A percentile compares a stretch with the other conserved stretches of the same genome.
Evolutionary conservation across 2,888 invertebrate genomes (phyloP).

Genomic region (Bimastos eiseni): DNA sequence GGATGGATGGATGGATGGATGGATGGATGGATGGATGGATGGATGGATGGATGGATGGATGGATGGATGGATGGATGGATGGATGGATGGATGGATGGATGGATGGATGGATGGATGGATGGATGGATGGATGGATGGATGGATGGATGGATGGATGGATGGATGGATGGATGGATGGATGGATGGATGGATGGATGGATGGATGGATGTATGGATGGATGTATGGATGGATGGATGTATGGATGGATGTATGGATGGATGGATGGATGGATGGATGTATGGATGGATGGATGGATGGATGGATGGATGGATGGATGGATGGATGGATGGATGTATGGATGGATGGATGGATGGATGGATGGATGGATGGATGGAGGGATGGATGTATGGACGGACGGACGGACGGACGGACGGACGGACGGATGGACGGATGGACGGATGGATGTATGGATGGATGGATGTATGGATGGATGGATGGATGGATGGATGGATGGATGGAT

Average conservation of each 20-base stretch:
- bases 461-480: no score
- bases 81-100: no score
- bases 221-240: neutral
- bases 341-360: slow-evolving; percentile 13
- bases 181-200: neutral
- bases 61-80: no score
- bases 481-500: no score
- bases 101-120: no score
- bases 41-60: no score
- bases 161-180: no score
- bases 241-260: neutral
- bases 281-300: neutral
- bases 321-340: neutral
- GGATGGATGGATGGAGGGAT: neutral
- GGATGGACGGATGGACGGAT: neutral
- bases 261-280: neutral
- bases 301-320: neutral
- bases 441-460: neutral
- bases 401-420: neutral
- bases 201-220: neutral
- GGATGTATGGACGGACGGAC: neutral
- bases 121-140: no score
- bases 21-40: no score
- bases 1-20: neutral
- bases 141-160: no score